Evolutionary conservation across 2,113 vertebrate genomes (phyloP).

Genomic region (Brienomyrus brachyistius): DNA sequence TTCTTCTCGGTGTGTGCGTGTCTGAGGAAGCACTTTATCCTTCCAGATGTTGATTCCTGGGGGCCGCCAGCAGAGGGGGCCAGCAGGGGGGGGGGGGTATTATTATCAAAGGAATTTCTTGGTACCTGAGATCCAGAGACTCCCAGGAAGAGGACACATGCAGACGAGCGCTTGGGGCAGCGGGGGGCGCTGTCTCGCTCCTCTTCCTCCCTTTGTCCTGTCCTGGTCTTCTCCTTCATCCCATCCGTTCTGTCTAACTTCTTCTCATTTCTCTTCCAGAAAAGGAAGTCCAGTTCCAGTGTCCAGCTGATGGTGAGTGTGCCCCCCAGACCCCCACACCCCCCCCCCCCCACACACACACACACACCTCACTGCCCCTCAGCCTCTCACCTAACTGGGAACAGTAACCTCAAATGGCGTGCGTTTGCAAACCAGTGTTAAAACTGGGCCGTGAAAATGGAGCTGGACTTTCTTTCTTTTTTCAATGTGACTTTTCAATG

Average conservation of each 20-base stretch:
- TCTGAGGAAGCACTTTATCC: neutral
- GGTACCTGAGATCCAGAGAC: neutral
- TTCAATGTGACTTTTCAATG: slow-evolving; percentile 26
- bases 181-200: neutral
- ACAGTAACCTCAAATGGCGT: slow-evolving; percentile 3
- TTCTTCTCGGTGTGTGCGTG: neutral
- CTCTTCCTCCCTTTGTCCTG: neutral
- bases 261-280: slow-evolving; percentile 89
- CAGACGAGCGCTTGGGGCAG: neutral
- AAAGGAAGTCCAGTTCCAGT: slow-evolving; percentile 92
- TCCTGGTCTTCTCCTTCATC: slow-evolving; percentile 54
- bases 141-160: neutral
- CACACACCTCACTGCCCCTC: neutral
- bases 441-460: slow-evolving; percentile 25
- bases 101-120: neutral
- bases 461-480: slow-evolving; percentile 51
- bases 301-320: slow-evolving; percentile 89
- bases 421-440: neutral
- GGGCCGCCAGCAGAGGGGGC: neutral
- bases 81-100: neutral
- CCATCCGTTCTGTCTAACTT: slow-evolving; percentile 76
- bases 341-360: neutral
- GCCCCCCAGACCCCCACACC: neutral
- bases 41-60: neutral
- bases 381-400: slow-evolving; percentile 12